Percentiles rank a stretch among this genome's conserved stretches.
These are phyloP conservation scores for Stratiomys singularior DNA, from an alignment of 2,888 invertebrate species.

Conservation along the genomic window DNA sequence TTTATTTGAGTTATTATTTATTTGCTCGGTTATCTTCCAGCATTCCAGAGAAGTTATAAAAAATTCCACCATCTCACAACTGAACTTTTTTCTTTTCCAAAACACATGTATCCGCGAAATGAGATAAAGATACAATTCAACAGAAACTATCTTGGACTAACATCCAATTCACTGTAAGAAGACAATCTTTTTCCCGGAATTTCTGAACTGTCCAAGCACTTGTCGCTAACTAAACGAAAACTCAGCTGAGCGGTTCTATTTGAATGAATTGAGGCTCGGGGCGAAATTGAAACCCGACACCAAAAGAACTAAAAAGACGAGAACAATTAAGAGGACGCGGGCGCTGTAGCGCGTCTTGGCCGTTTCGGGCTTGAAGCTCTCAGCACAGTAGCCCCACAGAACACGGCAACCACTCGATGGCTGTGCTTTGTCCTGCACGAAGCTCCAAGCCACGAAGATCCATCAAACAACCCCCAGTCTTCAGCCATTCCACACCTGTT, in stretches of 20 bases:
- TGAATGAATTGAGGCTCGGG: slow-evolving; percentile 59
- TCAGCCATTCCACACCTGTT: slow-evolving; percentile 25
- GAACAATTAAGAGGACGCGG: slow-evolving; percentile 45
- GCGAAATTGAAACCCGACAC: slow-evolving; percentile 44
- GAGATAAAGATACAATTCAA: slow-evolving; percentile 3
- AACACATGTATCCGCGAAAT: neutral
- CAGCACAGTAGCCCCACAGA: slow-evolving; percentile 33
- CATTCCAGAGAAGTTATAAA: neutral
- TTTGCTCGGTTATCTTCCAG: neutral
- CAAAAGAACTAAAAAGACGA: slow-evolving; percentile 24
- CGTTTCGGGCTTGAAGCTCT: slow-evolving; percentile 33
- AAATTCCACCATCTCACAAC: neutral
- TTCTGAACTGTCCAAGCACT: slow-evolving; percentile 58
- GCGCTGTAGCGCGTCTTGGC: slow-evolving; percentile 40
- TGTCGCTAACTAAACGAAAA: slow-evolving; percentile 63
- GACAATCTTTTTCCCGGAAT: slow-evolving; percentile 8
- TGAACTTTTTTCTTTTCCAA: neutral
- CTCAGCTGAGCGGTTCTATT: slow-evolving; percentile 64
- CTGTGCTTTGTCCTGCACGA: slow-evolving; percentile 28
- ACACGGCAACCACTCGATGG: slow-evolving; percentile 32
- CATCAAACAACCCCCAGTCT: slow-evolving; percentile 1
- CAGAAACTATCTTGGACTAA: neutral
- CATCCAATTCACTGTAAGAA: neutral
- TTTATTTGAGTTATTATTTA: neutral
- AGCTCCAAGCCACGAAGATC: slow-evolving; percentile 26